Percentiles rank a stretch among this genome's conserved stretches.
phyloP scores from a whole-genome alignment of 2,888 invertebrate species.

The Agrochola lota region DNA sequence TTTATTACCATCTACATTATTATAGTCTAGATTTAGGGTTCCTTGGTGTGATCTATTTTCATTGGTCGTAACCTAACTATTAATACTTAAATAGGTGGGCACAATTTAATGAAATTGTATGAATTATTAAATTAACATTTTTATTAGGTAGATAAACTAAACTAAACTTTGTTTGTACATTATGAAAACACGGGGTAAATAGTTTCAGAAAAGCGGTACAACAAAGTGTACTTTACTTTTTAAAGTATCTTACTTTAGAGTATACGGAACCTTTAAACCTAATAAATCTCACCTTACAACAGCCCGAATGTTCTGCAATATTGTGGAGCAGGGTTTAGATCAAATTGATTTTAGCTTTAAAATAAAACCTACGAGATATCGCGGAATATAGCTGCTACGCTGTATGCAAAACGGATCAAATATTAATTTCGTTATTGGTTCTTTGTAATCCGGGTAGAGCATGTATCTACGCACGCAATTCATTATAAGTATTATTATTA shows the following conservation, averaged over 20 bases:
- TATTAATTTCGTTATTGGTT: slow-evolving; percentile 13
- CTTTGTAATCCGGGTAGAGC: background rate
- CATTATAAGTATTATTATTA: background rate
- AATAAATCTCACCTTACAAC: slow-evolving; percentile 20
- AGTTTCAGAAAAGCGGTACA: background rate
- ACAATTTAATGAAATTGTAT: background rate
- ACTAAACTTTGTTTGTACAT: background rate
- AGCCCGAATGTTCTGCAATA: slow-evolving; percentile 52
- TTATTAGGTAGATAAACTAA: background rate
- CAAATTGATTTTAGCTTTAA: slow-evolving; percentile 64
- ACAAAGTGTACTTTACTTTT: background rate
- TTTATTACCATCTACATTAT: slow-evolving; percentile 59
- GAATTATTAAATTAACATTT: background rate
- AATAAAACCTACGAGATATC: slow-evolving; percentile 47
- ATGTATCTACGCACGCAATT: background rate
- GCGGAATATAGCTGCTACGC: slow-evolving; percentile 26
- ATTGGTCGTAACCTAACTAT: background rate
- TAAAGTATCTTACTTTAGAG: background rate
- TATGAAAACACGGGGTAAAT: background rate
- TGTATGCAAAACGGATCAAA: slow-evolving; percentile 34
- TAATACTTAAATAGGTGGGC: background rate
- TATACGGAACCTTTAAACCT: slow-evolving; percentile 41
- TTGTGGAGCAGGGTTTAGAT: slow-evolving; percentile 56
- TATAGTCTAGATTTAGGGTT: slow-evolving; percentile 41
- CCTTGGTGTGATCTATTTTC: background rate